These are phyloP conservation scores for Drymodes brunneopygia DNA, from an alignment of 2,113 vertebrate genomes.

Conservation along the genomic window DNA sequence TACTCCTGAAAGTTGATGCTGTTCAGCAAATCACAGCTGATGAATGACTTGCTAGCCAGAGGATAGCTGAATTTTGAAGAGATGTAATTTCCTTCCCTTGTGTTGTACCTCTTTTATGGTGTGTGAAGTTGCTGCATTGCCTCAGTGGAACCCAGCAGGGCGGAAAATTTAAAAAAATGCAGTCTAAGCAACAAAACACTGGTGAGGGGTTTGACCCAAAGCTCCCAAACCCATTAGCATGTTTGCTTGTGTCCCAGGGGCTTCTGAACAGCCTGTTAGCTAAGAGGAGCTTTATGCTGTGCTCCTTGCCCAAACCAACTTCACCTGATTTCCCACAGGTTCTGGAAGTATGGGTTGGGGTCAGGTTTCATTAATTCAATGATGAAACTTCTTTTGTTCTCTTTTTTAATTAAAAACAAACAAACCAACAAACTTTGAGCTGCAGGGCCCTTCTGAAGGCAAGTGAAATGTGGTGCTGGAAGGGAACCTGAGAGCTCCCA, in stretches of 20 bases:
- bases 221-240: not conserved
- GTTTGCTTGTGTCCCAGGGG: not conserved
- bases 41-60: constrained; percentile 76
- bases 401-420: not conserved
- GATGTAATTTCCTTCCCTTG: not conserved
- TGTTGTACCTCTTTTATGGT: not conserved
- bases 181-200: not conserved
- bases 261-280: not conserved
- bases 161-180: not conserved
- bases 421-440: not conserved
- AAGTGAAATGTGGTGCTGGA: not conserved
- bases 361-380: not conserved
- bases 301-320: not conserved
- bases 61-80: constrained; percentile 72
- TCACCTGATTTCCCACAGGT: not conserved
- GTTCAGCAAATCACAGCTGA: constrained; percentile 79
- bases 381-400: not conserved
- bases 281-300: not conserved
- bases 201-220: not conserved
- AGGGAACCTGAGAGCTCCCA: not conserved
- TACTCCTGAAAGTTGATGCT: constrained; percentile 78
- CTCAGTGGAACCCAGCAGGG: not conserved
- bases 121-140: not conserved
- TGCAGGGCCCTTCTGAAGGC: not conserved
- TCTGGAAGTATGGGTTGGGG: not conserved